Base-by-base conservation (phyloP, 2,113 vertebrate species). In the Morone chrysops region DNA sequence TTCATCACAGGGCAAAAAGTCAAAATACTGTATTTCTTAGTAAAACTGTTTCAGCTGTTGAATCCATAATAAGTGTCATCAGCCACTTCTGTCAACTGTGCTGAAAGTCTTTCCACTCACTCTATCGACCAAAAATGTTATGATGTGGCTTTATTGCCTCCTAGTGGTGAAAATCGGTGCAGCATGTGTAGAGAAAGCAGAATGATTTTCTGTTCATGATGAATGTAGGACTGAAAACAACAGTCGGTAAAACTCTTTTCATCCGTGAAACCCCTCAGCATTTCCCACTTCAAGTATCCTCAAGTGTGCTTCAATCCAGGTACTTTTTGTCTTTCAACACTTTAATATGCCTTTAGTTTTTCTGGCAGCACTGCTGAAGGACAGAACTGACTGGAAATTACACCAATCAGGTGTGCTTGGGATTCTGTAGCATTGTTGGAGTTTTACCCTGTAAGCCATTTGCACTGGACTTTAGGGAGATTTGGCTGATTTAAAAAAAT, bases 111-210 rank as follows among this genome's bases (percentile, higher is more conserved):
- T 56, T 54, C 6, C 47, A 67, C 18, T 36, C 50, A 51, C 17
- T 41, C 70, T 31, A 22, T 43, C 56, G 50, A 13, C 4, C 36
- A 7, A 25, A 18, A 17, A 43, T 25, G 4, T 20, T 75, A 7
- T 6, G 40, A 68, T 77, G 85, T 66, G 59, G 43, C 22, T 81
- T 68, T 86, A 90, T 25, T 92, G 89, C 93, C 94, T 60, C 88
- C 78, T 86, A 71, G 85, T 94, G 94, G 91, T 73, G 11, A 20
- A n/a, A 81, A 16, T 53, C 20, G 12, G 75, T 38, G 54, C 59
- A 50, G 65, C 72, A 87, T 2, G 10, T 70, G 41, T 1, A 74
- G 2, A 61, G 16, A 61, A 2, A 48, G 20, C 56, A 47, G 18
- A 22, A 48, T 43, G 48, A 51, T 22, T 31, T 31, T 4, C 3